Evolutionary conservation across 2,888 invertebrate species (phyloP), one percentile per base, ranked within the genome.

Genomic region (Allygus modestus): DNA sequence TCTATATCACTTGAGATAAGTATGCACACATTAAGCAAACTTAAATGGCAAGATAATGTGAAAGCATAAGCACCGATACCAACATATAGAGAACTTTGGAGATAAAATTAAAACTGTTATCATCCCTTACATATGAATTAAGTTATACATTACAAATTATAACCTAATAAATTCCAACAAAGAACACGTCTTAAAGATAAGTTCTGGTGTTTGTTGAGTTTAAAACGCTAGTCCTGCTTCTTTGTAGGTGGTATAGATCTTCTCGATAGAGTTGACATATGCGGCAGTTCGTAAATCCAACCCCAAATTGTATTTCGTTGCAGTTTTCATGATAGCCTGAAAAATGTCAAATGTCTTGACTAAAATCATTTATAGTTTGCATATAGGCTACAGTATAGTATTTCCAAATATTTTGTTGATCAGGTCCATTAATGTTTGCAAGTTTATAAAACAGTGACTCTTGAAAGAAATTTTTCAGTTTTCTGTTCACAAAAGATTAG

Each of bases 201-300:
- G 28, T 31, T 31, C 58, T 23, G 26, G 26, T 15, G 17, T 51
- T n/a, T n/a, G 1, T 23, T 28, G 9, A 41, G 17, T 79, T 85
- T 95, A 96, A 92, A 98, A 98, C 83, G 98, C 97, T 88, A 99
- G 94, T 83, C 99, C 99, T 87, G 98, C 98, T 90, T 97, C 97
- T 87, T 96, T 95, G 91, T 98, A 96, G 26, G 98, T 97, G 86
- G 95, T 95, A 92, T 98, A 98, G 90, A 99, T 98, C 91, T 99
- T 99, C 90, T 97, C 97, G 87, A 99, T 96, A 71, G 99, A 96
- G 91, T 97, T 98, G 83, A 97, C 96, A 90, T 98, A 99, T 58
- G 99, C 99, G 54, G 99, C 99, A 83, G 98, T 97, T 90, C 99
- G 94, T 88, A 99, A 92, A 91, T 99, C 99, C 88, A 98, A 92